Evolutionary conservation across 1,140 invertebrate species (phyloP).

Genomic region (Hycleus cichorii): DNA sequence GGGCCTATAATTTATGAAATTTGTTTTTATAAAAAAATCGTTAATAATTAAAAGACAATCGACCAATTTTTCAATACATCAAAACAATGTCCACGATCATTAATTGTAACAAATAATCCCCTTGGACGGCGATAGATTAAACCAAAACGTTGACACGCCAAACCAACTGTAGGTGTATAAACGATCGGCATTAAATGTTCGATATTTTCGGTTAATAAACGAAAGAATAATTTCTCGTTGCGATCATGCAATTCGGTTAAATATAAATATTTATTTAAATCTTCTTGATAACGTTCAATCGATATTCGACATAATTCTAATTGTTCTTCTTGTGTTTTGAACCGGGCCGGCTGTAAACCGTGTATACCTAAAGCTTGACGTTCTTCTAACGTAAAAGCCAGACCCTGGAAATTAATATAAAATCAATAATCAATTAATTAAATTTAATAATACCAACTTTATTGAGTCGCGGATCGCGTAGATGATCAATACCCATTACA

Average conservation of each 20-base stretch:
- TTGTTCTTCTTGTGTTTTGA: slow-evolving; percentile 90
- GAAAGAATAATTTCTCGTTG: slow-evolving; percentile 89
- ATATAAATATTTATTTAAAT: slow-evolving; percentile 86
- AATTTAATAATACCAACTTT: slow-evolving; percentile 52
- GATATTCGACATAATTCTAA: slow-evolving; percentile 81
- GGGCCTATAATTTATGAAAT: slow-evolving; percentile 55
- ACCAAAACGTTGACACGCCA: slow-evolving; percentile 95
- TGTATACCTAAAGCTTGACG: slow-evolving; percentile 88
- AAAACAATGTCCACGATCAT: slow-evolving; percentile 89
- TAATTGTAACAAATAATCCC: slow-evolving; percentile 93
- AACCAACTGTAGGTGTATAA: slow-evolving; percentile 88
- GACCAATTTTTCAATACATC: slow-evolving; percentile 77
- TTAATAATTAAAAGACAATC: neutral
- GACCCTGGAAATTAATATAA: slow-evolving; percentile 54
- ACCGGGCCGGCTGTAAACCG: slow-evolving; percentile 83
- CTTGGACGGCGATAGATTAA: slow-evolving; percentile 83
- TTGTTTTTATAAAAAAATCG: neutral
- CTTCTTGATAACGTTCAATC: slow-evolving; percentile 78
- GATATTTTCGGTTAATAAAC: slow-evolving; percentile 81
- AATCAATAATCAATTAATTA: neutral
- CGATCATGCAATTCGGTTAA: slow-evolving; percentile 73
- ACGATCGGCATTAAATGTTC: slow-evolving; percentile 84
- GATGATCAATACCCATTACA: slow-evolving; percentile 72
- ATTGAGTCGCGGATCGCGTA: slow-evolving; percentile 74
- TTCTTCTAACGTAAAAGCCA: slow-evolving; percentile 86